Evolutionary conservation across 2,797 vertebrate species (phyloP).

Genomic region (Okamejei kenojei): DNA sequence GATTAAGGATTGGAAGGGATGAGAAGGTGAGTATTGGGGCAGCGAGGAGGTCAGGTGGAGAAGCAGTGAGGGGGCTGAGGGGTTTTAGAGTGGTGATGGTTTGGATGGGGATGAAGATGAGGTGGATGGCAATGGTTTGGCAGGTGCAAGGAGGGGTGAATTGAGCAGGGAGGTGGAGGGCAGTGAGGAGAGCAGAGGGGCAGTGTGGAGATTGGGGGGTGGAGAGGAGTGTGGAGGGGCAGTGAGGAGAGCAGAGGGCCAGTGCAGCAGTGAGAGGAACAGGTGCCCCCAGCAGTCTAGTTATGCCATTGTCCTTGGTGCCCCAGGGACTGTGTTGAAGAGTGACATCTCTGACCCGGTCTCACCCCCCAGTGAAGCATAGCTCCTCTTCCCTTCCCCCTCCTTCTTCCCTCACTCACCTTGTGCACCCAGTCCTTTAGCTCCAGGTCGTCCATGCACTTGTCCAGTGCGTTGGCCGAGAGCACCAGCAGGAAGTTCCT

Average conservation of each 20-base stretch:
- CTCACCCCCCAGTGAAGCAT: too few species aligned
- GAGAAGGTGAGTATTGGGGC: too few species aligned
- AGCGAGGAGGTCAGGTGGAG: background rate
- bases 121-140: too few species aligned
- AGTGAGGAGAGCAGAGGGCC: background rate
- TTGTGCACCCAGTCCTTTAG: constrained; percentile 98
- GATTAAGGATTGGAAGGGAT: background rate
- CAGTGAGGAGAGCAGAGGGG: background rate
- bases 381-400: background rate
- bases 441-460: constrained; percentile 80
- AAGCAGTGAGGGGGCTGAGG: background rate
- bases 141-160: background rate
- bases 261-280: background rate
- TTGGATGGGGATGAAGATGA: background rate
- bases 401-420: constrained; percentile 55
- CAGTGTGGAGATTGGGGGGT: too few species aligned
- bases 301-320: too few species aligned
- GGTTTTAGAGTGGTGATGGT: background rate
- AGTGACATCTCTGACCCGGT: background rate
- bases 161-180: background rate
- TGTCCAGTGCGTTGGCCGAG: constrained; percentile 77
- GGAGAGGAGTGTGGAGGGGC: background rate
- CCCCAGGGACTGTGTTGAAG: too few species aligned
- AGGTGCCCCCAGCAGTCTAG: too few species aligned
- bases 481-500: constrained; percentile 90